phyloP scores from a whole-genome alignment of 2,888 invertebrate genomes.

The Corbicula japonica region DNA sequence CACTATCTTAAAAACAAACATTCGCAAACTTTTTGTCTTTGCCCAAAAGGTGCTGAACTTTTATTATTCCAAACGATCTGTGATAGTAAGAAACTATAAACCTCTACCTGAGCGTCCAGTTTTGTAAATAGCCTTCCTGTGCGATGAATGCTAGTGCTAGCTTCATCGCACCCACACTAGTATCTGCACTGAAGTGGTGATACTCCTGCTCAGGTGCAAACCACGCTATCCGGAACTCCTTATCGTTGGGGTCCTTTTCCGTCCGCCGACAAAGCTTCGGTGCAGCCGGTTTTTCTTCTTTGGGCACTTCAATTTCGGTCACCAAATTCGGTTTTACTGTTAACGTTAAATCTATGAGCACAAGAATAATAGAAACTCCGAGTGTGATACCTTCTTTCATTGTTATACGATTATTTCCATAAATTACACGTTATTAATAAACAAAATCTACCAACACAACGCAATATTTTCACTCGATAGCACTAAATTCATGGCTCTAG shows the following conservation, averaged over 20 bases:
- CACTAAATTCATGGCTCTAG: background rate
- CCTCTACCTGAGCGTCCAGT: slow-evolving; percentile 70
- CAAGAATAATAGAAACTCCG: background rate
- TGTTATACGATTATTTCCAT: background rate
- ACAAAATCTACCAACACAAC: background rate
- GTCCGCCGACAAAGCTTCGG: slow-evolving; percentile 41
- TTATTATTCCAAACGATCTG: background rate
- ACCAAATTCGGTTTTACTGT: slow-evolving; percentile 12
- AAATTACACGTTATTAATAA: background rate
- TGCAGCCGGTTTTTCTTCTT: background rate
- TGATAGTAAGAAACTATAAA: background rate
- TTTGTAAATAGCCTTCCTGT: slow-evolving; percentile 36
- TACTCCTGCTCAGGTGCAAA: slow-evolving; percentile 78
- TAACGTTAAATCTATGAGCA: background rate
- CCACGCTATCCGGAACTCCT: slow-evolving; percentile 81
- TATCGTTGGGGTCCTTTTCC: slow-evolving; percentile 50
- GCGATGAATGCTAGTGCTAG: slow-evolving; percentile 69
- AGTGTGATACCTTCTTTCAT: background rate
- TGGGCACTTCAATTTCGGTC: background rate
- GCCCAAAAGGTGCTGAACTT: background rate
- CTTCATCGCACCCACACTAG: slow-evolving; percentile 78
- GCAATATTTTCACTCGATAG: background rate
- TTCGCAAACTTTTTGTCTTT: background rate
- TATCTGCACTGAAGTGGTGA: slow-evolving; percentile 77
- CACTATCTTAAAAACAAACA: too few species aligned